phyloP scores from a whole-genome alignment of 2,113 vertebrate genomes.

The Alosa alosa region DNA sequence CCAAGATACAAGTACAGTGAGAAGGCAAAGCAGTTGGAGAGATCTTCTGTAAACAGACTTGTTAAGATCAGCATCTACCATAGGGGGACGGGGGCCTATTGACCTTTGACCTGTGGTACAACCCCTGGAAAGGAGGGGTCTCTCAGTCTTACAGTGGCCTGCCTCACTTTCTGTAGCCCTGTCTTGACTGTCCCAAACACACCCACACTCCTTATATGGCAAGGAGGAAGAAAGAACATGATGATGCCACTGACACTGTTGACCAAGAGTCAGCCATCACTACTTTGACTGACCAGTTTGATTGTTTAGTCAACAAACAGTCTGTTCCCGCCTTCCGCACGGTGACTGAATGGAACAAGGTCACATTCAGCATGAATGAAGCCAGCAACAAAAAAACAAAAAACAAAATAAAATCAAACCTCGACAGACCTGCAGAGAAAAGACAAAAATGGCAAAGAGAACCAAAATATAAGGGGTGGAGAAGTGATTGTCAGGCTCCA shows the following conservation, averaged over 20 bases:
- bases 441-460: conserved; percentile 39
- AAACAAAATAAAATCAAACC: conserved; percentile 52
- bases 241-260: background rate
- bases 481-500: conserved; percentile 98
- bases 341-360: background rate
- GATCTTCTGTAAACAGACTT: conserved; percentile 54
- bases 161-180: conserved; percentile 32
- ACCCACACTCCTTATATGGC: conserved; percentile 37
- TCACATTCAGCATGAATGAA: conserved; percentile 16
- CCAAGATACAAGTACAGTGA: conserved; percentile 57
- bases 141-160: conserved; percentile 27
- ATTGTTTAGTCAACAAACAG: conserved; percentile 2
- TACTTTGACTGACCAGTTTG: background rate
- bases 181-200: conserved; percentile 23
- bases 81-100: conserved; percentile 31
- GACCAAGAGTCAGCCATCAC: conserved; percentile 2
- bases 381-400: conserved; percentile 20
- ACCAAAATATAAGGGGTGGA: conserved; percentile 58
- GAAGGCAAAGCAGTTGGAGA: conserved; percentile 47
- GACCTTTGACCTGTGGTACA: conserved; percentile 70
- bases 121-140: conserved; percentile 60
- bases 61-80: conserved; percentile 45
- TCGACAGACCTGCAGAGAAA: conserved; percentile 47
- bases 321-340: background rate
- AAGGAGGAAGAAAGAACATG: conserved; percentile 18